Evolutionary conservation across 2,113 vertebrate genomes (phyloP).

Genomic region (Charina bottae): DNA sequence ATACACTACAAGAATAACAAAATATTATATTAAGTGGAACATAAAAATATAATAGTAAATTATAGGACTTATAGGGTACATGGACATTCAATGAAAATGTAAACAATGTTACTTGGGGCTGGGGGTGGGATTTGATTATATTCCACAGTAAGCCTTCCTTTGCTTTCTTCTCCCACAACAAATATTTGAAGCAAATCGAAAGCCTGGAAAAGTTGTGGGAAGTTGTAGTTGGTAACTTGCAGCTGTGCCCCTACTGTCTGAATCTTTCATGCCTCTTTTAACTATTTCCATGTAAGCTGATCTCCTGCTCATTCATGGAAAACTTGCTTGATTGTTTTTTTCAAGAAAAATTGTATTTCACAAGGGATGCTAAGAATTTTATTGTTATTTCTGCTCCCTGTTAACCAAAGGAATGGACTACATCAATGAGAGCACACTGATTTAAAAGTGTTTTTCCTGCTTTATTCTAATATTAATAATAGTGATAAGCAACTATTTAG

Average conservation of each 20-base stretch:
- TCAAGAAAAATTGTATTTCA: slow-evolving; percentile 28
- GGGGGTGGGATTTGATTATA: slow-evolving; percentile 48
- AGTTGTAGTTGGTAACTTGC: slow-evolving; percentile 22
- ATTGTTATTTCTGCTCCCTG: neutral
- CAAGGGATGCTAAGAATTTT: neutral
- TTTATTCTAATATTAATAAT: neutral
- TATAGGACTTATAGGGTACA: slow-evolving; percentile 53
- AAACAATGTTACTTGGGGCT: slow-evolving; percentile 64
- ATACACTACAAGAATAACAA: slow-evolving; percentile 53
- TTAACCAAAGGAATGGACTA: neutral
- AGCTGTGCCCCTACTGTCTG: slow-evolving; percentile 49
- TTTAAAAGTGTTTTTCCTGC: neutral
- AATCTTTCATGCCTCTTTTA: slow-evolving; percentile 39
- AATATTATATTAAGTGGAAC: slow-evolving; percentile 55
- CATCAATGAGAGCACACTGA: neutral
- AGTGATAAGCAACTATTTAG: neutral
- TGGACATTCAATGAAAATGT: slow-evolving; percentile 60
- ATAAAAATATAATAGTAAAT: slow-evolving; percentile 55
- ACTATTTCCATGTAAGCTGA: slow-evolving; percentile 19
- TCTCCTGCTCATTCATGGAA: neutral
- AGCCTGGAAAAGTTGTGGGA: slow-evolving; percentile 34
- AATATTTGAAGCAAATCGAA: slow-evolving; percentile 50
- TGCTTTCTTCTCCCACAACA: slow-evolving; percentile 44
- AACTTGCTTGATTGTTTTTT: neutral
- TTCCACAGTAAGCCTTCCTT: slow-evolving; percentile 66